Base-by-base conservation (phyloP, 1,140 invertebrate species). In the Drosophila repletoides region DNA sequence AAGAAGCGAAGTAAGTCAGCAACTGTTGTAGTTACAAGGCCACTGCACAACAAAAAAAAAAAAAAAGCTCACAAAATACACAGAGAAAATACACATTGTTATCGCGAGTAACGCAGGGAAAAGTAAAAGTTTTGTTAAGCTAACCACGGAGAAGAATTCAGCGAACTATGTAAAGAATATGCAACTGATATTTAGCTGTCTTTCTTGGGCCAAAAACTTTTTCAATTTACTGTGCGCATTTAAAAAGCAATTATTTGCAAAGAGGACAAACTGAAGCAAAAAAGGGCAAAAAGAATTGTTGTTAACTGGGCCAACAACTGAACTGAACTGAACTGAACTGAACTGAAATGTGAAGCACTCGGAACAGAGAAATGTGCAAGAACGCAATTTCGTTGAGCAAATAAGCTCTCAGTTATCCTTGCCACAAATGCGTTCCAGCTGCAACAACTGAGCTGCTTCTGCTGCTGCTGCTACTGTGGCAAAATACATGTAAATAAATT, bases 401-500 rank as follows among this genome's bases (percentile, higher is more conserved):
- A 51, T 59, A 65, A 65, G 36, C 24, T 29, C 10, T 19, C 26
- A 49, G 63, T 29, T 59, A 65, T 59, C n/a, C 28, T 52, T 29
- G 56, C 64, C 64, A 14, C 64, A 67, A 67, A 61, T 67, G 46
- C 28, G 55, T 45, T 60, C 43, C 46, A 67, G 46, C 46, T 46
- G 46, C 12, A 34, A 28, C 28, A 5, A 19, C 14, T n/a, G n/a
- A 36, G 19, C 17, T 36, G 29, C n/a, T 15, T 7, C 33, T 24
- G n/a, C 5, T 9, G 34, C 12, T 22, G 9, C 29, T 34, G 3
- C n/a, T 21, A 38, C 51, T 14, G 5, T 26, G 19, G 4, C 3
- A 14, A 71, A 72, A 64, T 76, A 74, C 79, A 79, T 84, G 80
- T 84, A 84, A 84, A 84, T 84, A 84, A 84, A 84, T 84, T 86